These are phyloP conservation scores for Ormyrus pomaceus DNA, from an alignment of 2,888 invertebrate genomes.

Conservation along the genomic window DNA sequence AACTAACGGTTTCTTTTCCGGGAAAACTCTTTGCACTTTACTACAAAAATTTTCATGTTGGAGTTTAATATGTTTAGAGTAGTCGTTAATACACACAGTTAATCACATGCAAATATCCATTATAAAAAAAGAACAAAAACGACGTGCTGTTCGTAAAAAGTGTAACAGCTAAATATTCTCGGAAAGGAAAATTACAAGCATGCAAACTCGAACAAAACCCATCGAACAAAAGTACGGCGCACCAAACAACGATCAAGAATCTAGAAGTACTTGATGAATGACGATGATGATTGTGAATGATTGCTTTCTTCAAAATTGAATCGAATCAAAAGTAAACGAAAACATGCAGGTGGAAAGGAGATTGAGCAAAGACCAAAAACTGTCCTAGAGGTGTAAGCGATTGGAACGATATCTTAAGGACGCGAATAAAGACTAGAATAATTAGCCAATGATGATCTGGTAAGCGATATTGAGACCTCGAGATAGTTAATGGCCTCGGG, in stretches of 20 bases:
- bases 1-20: background rate
- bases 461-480: conserved; percentile 23
- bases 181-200: background rate
- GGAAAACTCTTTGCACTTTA: background rate
- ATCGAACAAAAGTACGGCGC: background rate
- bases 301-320: conserved; percentile 9
- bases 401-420: background rate
- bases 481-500: conserved; percentile 34
- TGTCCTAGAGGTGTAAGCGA: background rate
- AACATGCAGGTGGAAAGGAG: conserved; percentile 45
- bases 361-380: conserved; percentile 15
- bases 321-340: conserved; percentile 20
- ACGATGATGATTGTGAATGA: conserved; percentile 54
- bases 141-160: background rate
- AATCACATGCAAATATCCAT: conserved; percentile 20
- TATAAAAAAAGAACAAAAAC: background rate
- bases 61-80: too few relatives aligned
- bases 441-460: conserved; percentile 1
- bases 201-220: background rate
- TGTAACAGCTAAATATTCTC: background rate
- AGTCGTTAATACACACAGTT: background rate
- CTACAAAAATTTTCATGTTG: background rate
- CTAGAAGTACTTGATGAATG: conserved; percentile 45
- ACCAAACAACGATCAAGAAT: background rate
- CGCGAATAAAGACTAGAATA: background rate